Conservation (phyloP, 1,140 invertebrate genomes). For the Lepidurus arcticus region DNA sequence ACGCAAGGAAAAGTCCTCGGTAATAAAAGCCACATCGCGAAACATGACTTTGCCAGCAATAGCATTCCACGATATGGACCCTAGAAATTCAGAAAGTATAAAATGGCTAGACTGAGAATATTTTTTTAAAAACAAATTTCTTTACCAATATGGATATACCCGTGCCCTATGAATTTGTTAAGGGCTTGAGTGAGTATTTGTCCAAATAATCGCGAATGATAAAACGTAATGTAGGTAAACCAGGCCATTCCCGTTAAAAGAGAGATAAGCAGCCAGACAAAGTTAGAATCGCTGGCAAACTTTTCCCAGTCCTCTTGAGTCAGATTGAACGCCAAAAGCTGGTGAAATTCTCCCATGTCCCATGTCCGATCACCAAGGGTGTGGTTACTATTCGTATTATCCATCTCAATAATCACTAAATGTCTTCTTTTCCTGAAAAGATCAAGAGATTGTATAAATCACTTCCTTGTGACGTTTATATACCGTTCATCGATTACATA, state of each 20-base stretch:
- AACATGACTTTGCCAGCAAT: constrained; percentile 99
- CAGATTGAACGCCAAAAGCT: constrained; percentile 24
- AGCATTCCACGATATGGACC: constrained; percentile 88
- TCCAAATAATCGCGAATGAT: constrained; percentile 86
- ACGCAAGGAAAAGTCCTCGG: constrained; percentile 85
- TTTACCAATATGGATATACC: constrained; percentile 86
- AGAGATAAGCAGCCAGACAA: constrained; percentile 72
- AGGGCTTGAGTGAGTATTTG: constrained; percentile 81
- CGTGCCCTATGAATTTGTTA: constrained; percentile 77
- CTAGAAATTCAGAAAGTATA: constrained; percentile 50
- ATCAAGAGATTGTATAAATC: too few species aligned
- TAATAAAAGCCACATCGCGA: constrained; percentile 88
- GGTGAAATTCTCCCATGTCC: constrained; percentile 28
- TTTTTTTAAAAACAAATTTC: constrained; percentile 34
- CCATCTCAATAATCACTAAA: background rate
- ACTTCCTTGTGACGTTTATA: too few species aligned
- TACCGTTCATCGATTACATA: too few species aligned
- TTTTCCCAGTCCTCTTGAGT: constrained; percentile 56
- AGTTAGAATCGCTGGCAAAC: constrained; percentile 65
- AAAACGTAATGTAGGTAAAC: constrained; percentile 91
- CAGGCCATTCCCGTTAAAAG: constrained; percentile 73
- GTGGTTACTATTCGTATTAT: background rate
- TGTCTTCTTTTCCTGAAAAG: background rate
- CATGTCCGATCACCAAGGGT: constrained; percentile 2
- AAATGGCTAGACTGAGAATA: background rate